These are phyloP conservation scores for Scopus umbretta DNA, from an alignment of 2,113 vertebrate species.

Conservation along the genomic window DNA sequence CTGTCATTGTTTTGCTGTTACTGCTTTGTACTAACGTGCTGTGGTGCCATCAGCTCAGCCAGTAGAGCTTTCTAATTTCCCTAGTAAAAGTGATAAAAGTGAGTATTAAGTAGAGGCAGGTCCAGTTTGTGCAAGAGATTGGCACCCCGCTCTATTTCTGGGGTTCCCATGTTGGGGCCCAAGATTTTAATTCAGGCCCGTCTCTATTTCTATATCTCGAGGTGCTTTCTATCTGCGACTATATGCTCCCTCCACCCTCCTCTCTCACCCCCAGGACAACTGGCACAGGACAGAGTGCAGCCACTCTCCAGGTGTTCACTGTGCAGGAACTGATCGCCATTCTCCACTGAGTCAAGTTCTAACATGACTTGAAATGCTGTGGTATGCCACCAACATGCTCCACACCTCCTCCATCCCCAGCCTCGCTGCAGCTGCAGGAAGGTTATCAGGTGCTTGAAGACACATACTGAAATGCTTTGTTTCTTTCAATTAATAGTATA, in stretches of 20 bases:
- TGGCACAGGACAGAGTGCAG: background rate
- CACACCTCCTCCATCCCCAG: background rate
- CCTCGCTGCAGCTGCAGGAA: accelerated
- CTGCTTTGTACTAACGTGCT: background rate
- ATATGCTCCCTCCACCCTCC: background rate
- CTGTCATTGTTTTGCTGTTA: background rate
- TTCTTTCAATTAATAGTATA: background rate
- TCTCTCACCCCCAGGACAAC: background rate
- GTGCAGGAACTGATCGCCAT: accelerated
- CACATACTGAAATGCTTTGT: background rate
- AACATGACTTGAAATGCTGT: background rate
- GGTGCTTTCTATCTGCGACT: background rate
- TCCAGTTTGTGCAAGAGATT: background rate
- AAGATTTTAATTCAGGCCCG: background rate
- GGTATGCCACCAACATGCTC: background rate
- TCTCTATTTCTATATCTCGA: background rate
- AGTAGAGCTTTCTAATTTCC: background rate
- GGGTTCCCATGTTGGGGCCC: accelerated
- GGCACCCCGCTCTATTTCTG: background rate
- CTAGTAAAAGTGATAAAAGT: background rate
- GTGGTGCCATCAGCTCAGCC: background rate
- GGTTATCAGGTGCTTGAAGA: background rate
- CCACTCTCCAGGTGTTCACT: accelerated
- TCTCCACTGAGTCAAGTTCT: background rate
- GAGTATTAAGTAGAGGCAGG: background rate